Evolutionary conservation across 2,888 invertebrate species (phyloP), one percentile per base, ranked within the genome.

Genomic region (Agrenia bidenticulata): DNA sequence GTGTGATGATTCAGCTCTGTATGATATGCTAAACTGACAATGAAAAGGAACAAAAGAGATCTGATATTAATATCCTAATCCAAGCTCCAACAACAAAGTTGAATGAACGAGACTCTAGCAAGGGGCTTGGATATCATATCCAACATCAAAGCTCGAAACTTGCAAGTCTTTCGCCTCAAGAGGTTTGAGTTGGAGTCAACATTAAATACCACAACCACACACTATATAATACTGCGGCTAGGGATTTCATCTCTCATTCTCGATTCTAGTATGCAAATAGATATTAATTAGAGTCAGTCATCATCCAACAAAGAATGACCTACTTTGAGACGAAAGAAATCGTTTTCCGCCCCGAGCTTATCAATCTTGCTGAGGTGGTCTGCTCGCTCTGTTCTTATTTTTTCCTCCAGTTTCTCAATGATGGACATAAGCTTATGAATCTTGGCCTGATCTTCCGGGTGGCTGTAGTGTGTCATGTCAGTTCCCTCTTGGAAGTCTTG

Each of bases 311-410:
- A 45, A 45, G 19, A n/a, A 1, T 45, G 27, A 63, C 68, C 45
- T 65, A 75, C 75, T 68, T 75, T 71, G 26, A 63, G 63, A 9
- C 69, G 73, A 63, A 75, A 67, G 58, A 64, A 67, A 39, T 64
- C 56, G 59, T 74, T 76, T 63, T 73, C 72, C 9, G 66, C 63
- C 61, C 70, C 56, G 39, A 76, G 66, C 45, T 64, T 63, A n/a
- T 67, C 61, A 63, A 72, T 61, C 27, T 32, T 53, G 39, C 65
- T 45, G 24, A 51, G 39, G 51, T 70, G 61, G 21, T 68, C 64
- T 4, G 37, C 61, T 45, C 69, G 51, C 49, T 74, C 69, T 7
- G 4, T 1, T 4, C 23, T 24, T 9, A 74, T 58, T 13, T 37
- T 50, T 23, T 68, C 41, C 42, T 73, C 71, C 63, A 75, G 61